Percentiles rank a stretch among this genome's conserved stretches.
These are phyloP conservation scores for Archips xylosteana DNA, from an alignment of 2,888 invertebrate genomes.

Conservation along the genomic window DNA sequence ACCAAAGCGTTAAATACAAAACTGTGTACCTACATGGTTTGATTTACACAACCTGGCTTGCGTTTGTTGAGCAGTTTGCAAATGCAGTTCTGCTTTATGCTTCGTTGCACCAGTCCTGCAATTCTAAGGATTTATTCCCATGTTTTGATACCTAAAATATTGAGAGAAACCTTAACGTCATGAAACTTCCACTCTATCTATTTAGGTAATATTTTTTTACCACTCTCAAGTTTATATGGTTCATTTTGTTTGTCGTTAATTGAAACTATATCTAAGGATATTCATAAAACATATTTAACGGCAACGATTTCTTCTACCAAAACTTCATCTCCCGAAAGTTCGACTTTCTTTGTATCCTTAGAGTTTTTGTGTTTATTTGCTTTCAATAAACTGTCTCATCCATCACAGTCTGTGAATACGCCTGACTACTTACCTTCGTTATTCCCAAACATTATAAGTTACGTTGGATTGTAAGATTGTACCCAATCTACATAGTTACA, in stretches of 20 bases:
- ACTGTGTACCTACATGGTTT: slow-evolving; percentile 9
- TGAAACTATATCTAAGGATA: too few relatives aligned
- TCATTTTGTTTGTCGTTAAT: too few relatives aligned
- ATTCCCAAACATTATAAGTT: background rate
- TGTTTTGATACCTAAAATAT: background rate
- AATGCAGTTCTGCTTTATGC: slow-evolving; percentile 6
- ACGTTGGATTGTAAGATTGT: background rate
- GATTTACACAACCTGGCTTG: slow-evolving; percentile 22
- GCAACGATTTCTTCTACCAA: background rate
- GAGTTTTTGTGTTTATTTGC: background rate
- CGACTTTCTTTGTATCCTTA: background rate
- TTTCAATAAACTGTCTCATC: slow-evolving; percentile 9
- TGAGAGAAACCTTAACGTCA: background rate
- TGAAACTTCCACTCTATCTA: background rate
- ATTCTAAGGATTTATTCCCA: slow-evolving; percentile 5
- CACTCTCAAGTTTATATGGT: too few relatives aligned
- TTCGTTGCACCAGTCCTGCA: slow-evolving; percentile 3
- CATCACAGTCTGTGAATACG: slow-evolving; percentile 2
- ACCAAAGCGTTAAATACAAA: slow-evolving; percentile 11
- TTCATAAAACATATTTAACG: background rate
- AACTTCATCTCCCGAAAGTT: background rate
- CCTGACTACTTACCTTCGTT: slow-evolving; percentile 5
- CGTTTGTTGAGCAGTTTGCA: slow-evolving; percentile 29
- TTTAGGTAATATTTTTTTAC: background rate
- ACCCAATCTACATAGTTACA: background rate